A percentile compares a stretch with the other conserved stretches of the same genome.
Evolutionary conservation across 2,797 vertebrate species (phyloP).

Genomic region (Balearica regulorum): DNA sequence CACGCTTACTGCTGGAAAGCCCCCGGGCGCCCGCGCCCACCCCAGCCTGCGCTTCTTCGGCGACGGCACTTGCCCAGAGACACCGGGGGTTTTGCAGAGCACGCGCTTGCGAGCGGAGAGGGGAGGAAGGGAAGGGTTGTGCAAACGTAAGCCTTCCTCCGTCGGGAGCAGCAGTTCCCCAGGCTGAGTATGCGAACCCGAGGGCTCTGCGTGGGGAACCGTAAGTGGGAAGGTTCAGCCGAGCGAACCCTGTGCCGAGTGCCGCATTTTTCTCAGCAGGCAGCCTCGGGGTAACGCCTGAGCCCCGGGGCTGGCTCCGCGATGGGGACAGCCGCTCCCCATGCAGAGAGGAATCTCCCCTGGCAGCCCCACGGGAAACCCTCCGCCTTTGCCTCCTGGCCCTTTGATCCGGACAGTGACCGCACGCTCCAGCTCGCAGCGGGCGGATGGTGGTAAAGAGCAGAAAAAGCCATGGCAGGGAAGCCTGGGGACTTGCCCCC

Average conservation of each 20-base stretch:
- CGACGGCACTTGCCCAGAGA: accelerated
- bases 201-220: not conserved
- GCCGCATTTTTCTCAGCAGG: not conserved
- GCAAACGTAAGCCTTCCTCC: not conserved
- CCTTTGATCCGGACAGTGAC: not conserved
- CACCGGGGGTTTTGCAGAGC: accelerated
- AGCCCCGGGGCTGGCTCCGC: not conserved
- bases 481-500: not conserved
- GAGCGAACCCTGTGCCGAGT: not conserved
- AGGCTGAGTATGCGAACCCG: not conserved
- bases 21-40: not conserved
- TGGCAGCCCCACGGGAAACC: not conserved
- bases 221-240: not conserved
- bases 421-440: not conserved
- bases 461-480: not conserved
- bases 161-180: not conserved
- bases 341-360: not conserved
- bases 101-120: not conserved
- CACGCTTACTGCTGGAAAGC: not conserved
- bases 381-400: not conserved
- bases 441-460: accelerated
- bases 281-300: not conserved
- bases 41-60: not conserved
- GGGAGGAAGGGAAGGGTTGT: not conserved
- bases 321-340: not conserved